A percentile compares a stretch with the other conserved stretches of the same genome.
phyloP scores from a whole-genome alignment of 2,113 vertebrate genomes.

The Leptocoma aspasia region DNA sequence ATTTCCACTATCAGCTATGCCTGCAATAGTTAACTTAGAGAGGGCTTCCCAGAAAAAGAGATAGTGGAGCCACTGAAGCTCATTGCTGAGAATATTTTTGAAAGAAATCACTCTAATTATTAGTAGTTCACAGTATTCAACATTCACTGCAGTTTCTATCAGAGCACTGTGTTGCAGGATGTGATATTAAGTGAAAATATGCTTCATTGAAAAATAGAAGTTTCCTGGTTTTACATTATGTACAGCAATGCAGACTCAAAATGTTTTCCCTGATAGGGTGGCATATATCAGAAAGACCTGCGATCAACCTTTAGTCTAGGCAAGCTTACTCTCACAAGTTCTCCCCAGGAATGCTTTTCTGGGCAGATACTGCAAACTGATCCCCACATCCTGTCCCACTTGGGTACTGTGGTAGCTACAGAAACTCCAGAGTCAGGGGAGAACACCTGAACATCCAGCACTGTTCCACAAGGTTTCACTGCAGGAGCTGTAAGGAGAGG shows the following conservation, averaged over 20 bases:
- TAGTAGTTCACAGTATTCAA: not conserved
- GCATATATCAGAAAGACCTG: not conserved
- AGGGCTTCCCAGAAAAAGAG: not conserved
- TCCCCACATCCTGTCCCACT: not conserved
- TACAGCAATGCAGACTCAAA: not conserved
- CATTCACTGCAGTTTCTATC: not conserved
- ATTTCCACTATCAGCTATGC: not conserved
- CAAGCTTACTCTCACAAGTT: not conserved
- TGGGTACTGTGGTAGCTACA: not conserved
- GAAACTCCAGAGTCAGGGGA: not conserved
- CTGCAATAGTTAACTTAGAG: not conserved
- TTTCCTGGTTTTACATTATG: not conserved
- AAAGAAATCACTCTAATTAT: not conserved
- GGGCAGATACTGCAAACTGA: not conserved
- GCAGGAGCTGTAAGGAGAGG: not conserved
- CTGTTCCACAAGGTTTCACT: fast-evolving
- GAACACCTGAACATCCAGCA: fast-evolving
- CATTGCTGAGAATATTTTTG: not conserved
- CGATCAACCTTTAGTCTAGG: not conserved
- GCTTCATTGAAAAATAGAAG: not conserved
- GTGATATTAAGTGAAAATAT: not conserved
- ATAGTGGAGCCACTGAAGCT: not conserved
- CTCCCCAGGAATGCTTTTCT: not conserved
- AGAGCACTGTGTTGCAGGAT: not conserved
- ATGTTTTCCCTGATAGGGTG: not conserved